Conservation (phyloP, 1,140 invertebrate species). For the Dermatophagoides farinae region DNA sequence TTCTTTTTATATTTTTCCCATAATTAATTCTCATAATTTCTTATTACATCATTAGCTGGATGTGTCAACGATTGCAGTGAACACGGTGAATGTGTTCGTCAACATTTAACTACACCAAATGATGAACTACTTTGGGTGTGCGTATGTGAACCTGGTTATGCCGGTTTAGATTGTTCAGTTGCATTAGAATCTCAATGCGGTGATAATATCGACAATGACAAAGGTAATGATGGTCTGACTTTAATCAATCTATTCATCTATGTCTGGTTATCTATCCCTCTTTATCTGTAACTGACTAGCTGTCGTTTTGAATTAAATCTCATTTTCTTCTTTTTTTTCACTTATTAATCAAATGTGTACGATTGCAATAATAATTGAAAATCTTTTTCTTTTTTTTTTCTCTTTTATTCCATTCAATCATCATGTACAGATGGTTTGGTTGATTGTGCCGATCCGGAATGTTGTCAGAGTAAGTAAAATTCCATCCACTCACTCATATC, state of each 20-base stretch:
- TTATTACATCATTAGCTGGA: slow-evolving; percentile 42
- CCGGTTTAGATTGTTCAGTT: slow-evolving; percentile 71
- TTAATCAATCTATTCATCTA: not conserved
- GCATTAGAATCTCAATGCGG: slow-evolving; percentile 73
- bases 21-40: slow-evolving; percentile 45
- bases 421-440: slow-evolving; percentile 63
- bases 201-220: slow-evolving; percentile 86
- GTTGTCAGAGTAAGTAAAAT: slow-evolving; percentile 40
- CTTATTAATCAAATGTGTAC: not conserved
- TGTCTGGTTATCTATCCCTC: not conserved
- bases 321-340: not conserved
- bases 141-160: slow-evolving; percentile 72
- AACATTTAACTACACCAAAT: slow-evolving; percentile 48
- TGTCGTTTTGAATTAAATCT: not conserved
- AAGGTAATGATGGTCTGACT: slow-evolving; percentile 41
- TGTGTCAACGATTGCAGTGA: slow-evolving; percentile 63
- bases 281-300: no score
- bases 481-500: no score
- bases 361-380: no score
- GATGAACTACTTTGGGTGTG: slow-evolving; percentile 48
- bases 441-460: slow-evolving; percentile 92
- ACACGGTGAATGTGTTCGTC: slow-evolving; percentile 10
- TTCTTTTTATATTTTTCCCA: not conserved
- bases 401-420: no score
- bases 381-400: no score